A percentile compares a stretch with the other conserved stretches of the same genome.
Conservation (phyloP, 2,797 vertebrate species). For the Perdix hodgsoniae region DNA sequence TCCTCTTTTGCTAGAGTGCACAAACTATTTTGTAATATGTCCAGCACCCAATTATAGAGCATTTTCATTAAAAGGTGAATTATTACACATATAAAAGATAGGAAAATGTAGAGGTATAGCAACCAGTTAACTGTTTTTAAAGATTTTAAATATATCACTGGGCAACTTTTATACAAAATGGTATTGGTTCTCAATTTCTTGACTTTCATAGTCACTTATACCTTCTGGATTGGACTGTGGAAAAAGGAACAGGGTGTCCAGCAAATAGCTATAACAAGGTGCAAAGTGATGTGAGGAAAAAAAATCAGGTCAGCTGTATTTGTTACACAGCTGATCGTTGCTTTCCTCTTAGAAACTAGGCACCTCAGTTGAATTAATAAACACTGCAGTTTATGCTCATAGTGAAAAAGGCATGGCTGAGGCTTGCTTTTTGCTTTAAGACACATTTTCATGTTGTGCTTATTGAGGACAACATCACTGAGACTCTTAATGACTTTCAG, state of each 20-base stretch:
- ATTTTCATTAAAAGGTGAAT: neutral
- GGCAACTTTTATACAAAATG: neutral
- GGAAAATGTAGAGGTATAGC: neutral
- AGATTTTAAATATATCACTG: neutral
- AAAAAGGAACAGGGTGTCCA: accelerated
- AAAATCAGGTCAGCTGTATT: neutral
- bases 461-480: neutral
- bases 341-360: neutral
- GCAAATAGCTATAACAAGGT: neutral
- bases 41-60: neutral
- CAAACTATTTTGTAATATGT: neutral
- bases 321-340: neutral
- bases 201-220: neutral
- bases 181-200: neutral
- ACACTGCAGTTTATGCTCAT: neutral
- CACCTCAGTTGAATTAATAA: neutral
- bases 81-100: neutral
- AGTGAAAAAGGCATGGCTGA: neutral
- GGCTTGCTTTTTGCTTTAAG: neutral
- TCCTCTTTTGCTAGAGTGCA: neutral
- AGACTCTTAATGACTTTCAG: neutral
- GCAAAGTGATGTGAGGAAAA: neutral
- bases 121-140: neutral
- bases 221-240: neutral
- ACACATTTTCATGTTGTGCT: neutral